Evolutionary conservation across 1,140 invertebrate species (phyloP).

Genomic region (Andrena cerasifolii): DNA sequence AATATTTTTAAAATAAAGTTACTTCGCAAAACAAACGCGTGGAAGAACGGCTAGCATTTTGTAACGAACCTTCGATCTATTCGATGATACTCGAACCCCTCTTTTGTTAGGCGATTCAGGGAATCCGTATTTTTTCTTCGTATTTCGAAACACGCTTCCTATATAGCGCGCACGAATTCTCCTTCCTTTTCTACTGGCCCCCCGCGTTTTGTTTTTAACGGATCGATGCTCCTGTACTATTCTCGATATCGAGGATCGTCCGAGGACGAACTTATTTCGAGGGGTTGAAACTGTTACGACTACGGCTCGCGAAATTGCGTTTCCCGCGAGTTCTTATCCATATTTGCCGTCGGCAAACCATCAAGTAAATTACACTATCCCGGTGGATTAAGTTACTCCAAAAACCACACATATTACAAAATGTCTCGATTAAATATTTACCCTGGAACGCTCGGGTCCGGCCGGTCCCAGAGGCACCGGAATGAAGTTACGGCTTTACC

Average conservation of each 20-base stretch:
- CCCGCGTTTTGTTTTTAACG: slow-evolving; percentile 5
- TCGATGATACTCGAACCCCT: slow-evolving; percentile 4
- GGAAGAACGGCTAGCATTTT: not conserved
- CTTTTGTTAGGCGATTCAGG: not conserved
- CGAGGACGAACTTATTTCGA: not conserved
- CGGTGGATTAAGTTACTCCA: slow-evolving; percentile 51
- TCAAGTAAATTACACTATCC: slow-evolving; percentile 53
- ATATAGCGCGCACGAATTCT: not conserved
- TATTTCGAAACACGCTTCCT: not conserved
- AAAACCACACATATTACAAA: slow-evolving; percentile 66
- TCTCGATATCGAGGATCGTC: not conserved
- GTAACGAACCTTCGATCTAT: not conserved
- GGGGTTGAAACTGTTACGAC: not conserved
- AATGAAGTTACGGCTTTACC: slow-evolving; percentile 38
- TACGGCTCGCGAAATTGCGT: not conserved
- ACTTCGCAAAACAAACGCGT: slow-evolving; percentile 7
- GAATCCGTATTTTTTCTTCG: slow-evolving; percentile 8
- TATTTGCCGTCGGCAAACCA: slow-evolving; percentile 52
- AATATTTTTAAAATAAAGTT: slow-evolving; percentile 35
- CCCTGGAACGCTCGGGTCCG: slow-evolving; percentile 49
- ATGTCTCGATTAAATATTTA: slow-evolving; percentile 70
- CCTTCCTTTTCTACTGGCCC: not conserved
- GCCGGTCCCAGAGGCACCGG: slow-evolving; percentile 17
- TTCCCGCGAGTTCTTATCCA: slow-evolving; percentile 9
- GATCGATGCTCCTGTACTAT: not conserved